Percentiles rank a stretch among this genome's conserved stretches.
Evolutionary conservation across 2,797 vertebrate species (phyloP).

Genomic region (Bovichtus variegatus): DNA sequence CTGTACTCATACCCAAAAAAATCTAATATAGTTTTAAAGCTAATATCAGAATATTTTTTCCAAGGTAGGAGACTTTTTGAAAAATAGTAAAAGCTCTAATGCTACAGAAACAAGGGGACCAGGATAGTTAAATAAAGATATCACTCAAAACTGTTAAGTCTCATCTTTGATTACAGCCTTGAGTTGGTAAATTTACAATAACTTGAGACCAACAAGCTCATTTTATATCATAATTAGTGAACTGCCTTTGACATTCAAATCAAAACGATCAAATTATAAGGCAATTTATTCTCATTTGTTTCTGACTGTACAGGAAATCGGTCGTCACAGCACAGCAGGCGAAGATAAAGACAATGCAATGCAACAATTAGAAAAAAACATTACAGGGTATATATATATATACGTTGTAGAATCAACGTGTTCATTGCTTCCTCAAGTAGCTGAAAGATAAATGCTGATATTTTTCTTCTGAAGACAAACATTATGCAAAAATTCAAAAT

Average conservation of each 20-base stretch:
- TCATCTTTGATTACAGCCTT: not conserved
- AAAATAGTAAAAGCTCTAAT: not conserved
- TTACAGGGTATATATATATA: not conserved
- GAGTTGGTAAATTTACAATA: not conserved
- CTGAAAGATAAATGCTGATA: not conserved
- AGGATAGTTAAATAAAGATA: not conserved
- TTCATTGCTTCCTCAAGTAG: slow-evolving; percentile 6
- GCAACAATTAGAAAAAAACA: too few species aligned
- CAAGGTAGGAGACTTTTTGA: not conserved
- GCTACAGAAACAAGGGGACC: not conserved
- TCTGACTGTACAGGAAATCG: slow-evolving; percentile 18
- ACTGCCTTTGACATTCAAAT: not conserved
- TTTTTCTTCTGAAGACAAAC: slow-evolving; percentile 16
- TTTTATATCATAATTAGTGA: slow-evolving; percentile 5
- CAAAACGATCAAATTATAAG: not conserved
- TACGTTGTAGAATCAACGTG: not conserved
- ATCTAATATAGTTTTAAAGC: not conserved
- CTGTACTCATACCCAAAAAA: not conserved
- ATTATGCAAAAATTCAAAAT: slow-evolving; percentile 43
- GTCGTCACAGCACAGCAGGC: not conserved
- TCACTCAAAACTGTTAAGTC: not conserved
- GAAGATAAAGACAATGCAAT: not conserved
- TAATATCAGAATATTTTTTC: not conserved
- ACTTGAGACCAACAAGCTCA: not conserved
- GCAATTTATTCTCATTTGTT: not conserved